Evolutionary conservation across 1,140 invertebrate species (phyloP), one percentile per base, ranked within the genome.

Genomic region (Gryllus bimaculatus): DNA sequence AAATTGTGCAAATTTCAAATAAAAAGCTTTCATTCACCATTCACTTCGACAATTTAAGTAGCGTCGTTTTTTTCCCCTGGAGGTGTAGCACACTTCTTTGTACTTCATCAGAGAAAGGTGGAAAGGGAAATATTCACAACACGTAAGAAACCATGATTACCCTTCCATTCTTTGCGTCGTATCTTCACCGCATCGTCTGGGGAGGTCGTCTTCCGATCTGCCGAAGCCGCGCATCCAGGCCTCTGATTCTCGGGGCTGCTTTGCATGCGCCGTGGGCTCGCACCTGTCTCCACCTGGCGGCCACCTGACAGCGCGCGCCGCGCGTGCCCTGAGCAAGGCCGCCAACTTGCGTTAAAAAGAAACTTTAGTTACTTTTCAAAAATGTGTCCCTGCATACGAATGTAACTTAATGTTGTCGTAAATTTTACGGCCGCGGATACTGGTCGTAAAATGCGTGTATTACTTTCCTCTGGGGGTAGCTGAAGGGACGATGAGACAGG

Each of bases 351-450:
- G 54, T 66, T 66, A 66, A 66, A 66, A 66, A 66, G 54, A 66
- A 66, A 66, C 54, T 66, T 66, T 66, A 66, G 54, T 66, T 66
- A 66, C 54, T 66, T 66, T 66, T 18, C 54, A 66, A 66, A 66
- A 66, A 66, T 66, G 54, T 66, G 54, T 66, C 54, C 54, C 54
- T 18, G 54, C 54, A 66, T 66, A 66, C 54, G 54, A 66, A 66
- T 66, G 54, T 66, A 66, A 66, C 54, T 66, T 66, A 66, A 66
- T 66, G 54, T 66, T 66, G 54, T 66, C 54, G 54, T 66, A 66
- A 66, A 66, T 13, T 66, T 66, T 66, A 66, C 18, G 54, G 18
- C 54, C 10, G 54, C 3, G 54, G 54, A 66, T 66, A 66, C 10
- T 18, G 54, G 2, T 66, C 54, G 54, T 66, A 66, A 66, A 66